Evolutionary conservation across 1,140 invertebrate genomes (phyloP), one percentile per base, ranked within the genome.

Genomic region (Ladona fulva): DNA sequence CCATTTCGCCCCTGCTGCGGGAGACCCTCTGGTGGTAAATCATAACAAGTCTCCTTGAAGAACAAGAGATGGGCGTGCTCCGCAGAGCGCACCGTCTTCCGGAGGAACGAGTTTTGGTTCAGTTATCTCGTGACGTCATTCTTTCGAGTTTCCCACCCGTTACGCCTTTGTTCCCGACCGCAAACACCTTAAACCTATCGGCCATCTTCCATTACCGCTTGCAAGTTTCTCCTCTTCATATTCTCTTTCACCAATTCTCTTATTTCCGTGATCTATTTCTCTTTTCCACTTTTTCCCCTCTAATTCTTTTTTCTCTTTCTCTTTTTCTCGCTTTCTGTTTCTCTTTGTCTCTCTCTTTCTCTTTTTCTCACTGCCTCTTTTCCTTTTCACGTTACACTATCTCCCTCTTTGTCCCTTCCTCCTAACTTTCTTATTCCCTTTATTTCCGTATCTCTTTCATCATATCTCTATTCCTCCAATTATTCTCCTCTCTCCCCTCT

Each of bases 81-180:
- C 12, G 52, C 52, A 66, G 52, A 66, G 52, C 52, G 52, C 52
- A 66, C 52, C 52, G 52, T 66, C 52, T 66, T 66, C 52, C 52
- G 52, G 52, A 66, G 52, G 14, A 66, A 66, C 52, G 52, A 66
- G 52, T 66, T 66, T 66, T 66, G 52, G 52, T 66, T 66, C 52
- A 66, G 52, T 66, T 66, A 66, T 19, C 52, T 12, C 52, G 52
- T 66, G 52, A 66, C 52, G 52, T 66, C 52, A 66, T 12, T 66
- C 52, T 22, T 66, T n/a, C n/a, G n/a, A n/a, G n/a, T n/a, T n/a
- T 66, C 5, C 52, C 52, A 66, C 52, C 52, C 52, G 52, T 19
- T 66, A 66, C 52, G 52, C 52, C 52, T 66, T 12, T 66, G 52
- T 66, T 66, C 52, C 52, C 52, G 52, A 66, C 52, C 52, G 16